Base-by-base conservation (phyloP, 1,140 invertebrate genomes). In the Bombus huntii region DNA sequence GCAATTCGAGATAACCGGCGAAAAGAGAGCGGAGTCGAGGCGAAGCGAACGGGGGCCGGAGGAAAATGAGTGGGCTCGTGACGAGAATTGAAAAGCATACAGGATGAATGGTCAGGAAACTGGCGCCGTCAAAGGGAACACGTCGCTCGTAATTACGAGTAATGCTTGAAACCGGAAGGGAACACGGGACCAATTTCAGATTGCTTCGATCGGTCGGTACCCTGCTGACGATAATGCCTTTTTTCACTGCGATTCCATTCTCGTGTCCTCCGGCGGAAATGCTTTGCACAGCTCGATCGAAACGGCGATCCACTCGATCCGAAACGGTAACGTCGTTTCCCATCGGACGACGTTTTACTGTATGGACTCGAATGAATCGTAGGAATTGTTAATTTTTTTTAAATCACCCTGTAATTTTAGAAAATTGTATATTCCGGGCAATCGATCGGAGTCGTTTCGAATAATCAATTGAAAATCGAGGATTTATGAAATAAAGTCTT, bases 81-180 rank as follows among this genome's bases (percentile, higher is more conserved):
- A 82, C 71, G 71, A 42, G 80, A 82, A 82, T 75, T 86, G 79
- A 83, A 83, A 86, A 86, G 85, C 80, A 75, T 47, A n/a, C 72
- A 15, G 47, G 73, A 83, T 83, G 85, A 86, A 86, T 83, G 85
- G 80, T 31, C 80, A 71, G 72, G 25, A 28, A 83, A 76, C 72
- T 28, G 72, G 68, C 31, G 3, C 42, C 42, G 73, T 82, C 85
- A 86, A 86, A 83, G 80, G 73, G 72, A 62, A 76, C 62, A 70
- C 65, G 83, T 34, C 62, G 65, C 53, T 74, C 39, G 80, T 86
- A 86, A 86, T 86, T 86, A 86, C 85, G 80, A 62, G 85, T 37
- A 66, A 85, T 39, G 80, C 42, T 81, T 68, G 34, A 83, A 83
- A 75, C 66, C 80, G 85, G 80, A 86, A 86, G 72, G 57, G 81